Conservation (phyloP, 2,888 invertebrate species). For the Apoderus coryli region DNA sequence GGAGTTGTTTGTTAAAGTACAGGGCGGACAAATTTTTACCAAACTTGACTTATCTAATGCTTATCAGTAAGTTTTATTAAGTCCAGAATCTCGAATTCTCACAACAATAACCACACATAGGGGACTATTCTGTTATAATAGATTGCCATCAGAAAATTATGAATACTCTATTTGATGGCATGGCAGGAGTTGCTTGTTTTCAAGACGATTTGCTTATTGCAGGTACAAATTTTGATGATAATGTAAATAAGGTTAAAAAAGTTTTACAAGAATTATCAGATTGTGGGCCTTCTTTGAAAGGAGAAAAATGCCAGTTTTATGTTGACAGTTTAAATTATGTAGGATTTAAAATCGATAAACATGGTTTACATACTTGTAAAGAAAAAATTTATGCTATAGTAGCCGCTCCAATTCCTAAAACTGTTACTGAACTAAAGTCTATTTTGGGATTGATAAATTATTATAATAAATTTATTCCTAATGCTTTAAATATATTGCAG, state of each 20-base stretch:
- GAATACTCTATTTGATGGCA: slow-evolving; percentile 7
- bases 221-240: background rate
- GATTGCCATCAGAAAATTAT: slow-evolving; percentile 11
- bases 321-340: slow-evolving; percentile 5
- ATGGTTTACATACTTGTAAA: slow-evolving; percentile 11
- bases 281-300: slow-evolving; percentile 1
- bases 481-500: slow-evolving; percentile 13
- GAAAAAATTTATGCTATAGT: slow-evolving; percentile 13
- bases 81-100: slow-evolving; percentile 4
- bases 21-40: no score
- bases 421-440: slow-evolving; percentile 12
- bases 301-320: slow-evolving; percentile 8
- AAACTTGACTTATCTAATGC: slow-evolving; percentile 6
- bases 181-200: slow-evolving; percentile 10
- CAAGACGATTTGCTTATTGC: slow-evolving; percentile 9
- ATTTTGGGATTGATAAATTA: slow-evolving; percentile 15
- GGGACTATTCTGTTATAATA: slow-evolving; percentile 10
- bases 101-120: no score
- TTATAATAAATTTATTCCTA: slow-evolving; percentile 15
- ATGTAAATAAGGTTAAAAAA: slow-evolving; percentile 3
- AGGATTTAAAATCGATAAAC: no score
- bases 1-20: slow-evolving; percentile 3
- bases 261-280: slow-evolving; percentile 6
- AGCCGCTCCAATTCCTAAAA: slow-evolving; percentile 10
- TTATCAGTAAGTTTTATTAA: slow-evolving; percentile 9